These are phyloP conservation scores for Pangasius mekongensis DNA, from an alignment of 2,797 vertebrate genomes.

Conservation along the genomic window DNA sequence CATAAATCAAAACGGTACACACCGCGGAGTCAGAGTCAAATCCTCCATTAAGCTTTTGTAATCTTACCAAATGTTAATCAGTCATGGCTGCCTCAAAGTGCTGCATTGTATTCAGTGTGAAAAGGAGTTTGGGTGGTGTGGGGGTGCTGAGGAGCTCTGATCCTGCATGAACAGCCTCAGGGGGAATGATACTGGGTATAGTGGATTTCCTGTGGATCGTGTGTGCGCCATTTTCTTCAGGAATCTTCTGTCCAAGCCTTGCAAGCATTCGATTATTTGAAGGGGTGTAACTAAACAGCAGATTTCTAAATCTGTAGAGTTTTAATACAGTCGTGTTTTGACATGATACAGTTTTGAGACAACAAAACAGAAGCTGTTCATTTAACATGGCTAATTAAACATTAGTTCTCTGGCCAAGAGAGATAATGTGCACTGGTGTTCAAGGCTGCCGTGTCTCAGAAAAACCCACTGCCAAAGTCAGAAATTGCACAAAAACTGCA, in stretches of 20 bases:
- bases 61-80: constrained; percentile 28
- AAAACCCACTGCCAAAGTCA: neutral
- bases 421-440: neutral
- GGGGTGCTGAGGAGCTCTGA: constrained; percentile 2
- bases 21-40: constrained; percentile 33
- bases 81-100: constrained; percentile 33
- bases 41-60: constrained; percentile 33
- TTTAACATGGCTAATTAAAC: neutral
- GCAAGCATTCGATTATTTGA: neutral
- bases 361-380: neutral
- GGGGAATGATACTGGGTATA: neutral
- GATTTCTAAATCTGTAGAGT: neutral
- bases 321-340: neutral
- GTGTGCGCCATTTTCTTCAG: neutral
- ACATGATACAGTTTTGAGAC: no score
- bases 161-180: constrained; percentile 7
- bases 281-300: neutral
- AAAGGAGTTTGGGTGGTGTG: constrained; percentile 5
- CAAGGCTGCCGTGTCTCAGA: neutral
- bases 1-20: constrained; percentile 41
- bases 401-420: neutral
- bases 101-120: constrained; percentile 35
- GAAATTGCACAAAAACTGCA: neutral
- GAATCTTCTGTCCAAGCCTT: constrained; percentile 22
- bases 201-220: neutral